Evolutionary conservation across 2,797 vertebrate species (phyloP).

Genomic region (Urocyon cinereoargenteus): DNA sequence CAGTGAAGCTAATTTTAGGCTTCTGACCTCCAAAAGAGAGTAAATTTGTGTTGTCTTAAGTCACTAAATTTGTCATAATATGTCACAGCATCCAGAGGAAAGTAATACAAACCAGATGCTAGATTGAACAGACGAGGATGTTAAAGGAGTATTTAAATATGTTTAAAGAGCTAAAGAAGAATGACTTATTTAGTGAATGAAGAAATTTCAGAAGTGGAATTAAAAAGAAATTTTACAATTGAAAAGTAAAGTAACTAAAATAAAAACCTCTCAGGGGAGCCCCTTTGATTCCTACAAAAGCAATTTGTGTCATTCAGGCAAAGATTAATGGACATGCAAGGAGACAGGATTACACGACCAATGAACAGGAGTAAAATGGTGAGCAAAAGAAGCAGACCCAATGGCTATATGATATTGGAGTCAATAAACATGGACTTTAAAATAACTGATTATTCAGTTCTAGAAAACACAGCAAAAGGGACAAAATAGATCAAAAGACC

Average conservation of each 20-base stretch:
- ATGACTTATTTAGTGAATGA: background rate
- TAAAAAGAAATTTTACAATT: background rate
- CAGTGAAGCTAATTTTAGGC: background rate
- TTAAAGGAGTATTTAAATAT: background rate
- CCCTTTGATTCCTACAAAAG: background rate
- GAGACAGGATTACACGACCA: background rate
- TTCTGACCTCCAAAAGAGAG: background rate
- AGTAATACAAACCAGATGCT: background rate
- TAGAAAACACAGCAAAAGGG: background rate
- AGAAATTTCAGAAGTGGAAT: background rate
- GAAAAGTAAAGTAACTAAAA: conserved; percentile 8
- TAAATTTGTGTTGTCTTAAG: background rate
- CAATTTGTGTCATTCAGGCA: background rate
- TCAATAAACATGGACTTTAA: background rate
- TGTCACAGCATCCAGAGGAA: background rate
- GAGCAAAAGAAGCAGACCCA: background rate
- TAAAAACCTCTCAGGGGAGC: background rate
- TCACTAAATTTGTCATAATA: background rate
- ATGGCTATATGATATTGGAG: background rate
- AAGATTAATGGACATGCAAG: background rate
- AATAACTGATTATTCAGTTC: background rate
- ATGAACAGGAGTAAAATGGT: background rate
- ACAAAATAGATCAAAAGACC: background rate
- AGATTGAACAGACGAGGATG: background rate
- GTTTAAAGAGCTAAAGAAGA: background rate